Evolutionary conservation across 2,113 vertebrate species (phyloP).

Genomic region (Mugil cephalus): DNA sequence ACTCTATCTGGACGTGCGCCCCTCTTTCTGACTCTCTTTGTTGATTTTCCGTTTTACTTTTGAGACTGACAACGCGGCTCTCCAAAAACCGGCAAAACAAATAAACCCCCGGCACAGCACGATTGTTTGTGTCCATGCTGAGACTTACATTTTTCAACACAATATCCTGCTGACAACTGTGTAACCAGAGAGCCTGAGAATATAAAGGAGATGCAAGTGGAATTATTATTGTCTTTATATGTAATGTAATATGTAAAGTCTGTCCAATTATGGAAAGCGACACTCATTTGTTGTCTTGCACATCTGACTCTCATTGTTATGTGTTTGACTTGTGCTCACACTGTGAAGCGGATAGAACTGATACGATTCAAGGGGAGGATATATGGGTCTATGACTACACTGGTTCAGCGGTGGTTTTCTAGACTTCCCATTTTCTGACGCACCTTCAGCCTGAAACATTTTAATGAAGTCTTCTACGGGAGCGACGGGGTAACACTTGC

Average conservation of each 20-base stretch:
- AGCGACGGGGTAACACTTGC: slow-evolving; percentile 11
- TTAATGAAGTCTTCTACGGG: slow-evolving; percentile 20
- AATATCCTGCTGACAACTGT: too few relatives aligned
- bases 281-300: background rate
- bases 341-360: background rate
- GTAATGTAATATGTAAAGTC: too few relatives aligned
- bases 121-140: background rate
- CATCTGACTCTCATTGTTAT: background rate
- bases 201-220: too few relatives aligned
- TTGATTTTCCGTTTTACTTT: background rate
- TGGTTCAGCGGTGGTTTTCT: background rate
- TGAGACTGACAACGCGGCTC: background rate
- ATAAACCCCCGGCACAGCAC: background rate
- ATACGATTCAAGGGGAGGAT: too few relatives aligned
- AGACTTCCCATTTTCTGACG: slow-evolving; percentile 5
- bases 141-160: too few relatives aligned
- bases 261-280: too few relatives aligned
- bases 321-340: background rate
- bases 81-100: background rate
- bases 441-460: slow-evolving; percentile 1
- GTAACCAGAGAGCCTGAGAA: too few relatives aligned
- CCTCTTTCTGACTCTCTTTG: too few relatives aligned
- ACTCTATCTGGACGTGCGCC: too few relatives aligned
- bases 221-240: too few relatives aligned
- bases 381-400: too few relatives aligned